phyloP scores from a whole-genome alignment of 2,797 vertebrate species.

The Sebastes trivittatus region DNA sequence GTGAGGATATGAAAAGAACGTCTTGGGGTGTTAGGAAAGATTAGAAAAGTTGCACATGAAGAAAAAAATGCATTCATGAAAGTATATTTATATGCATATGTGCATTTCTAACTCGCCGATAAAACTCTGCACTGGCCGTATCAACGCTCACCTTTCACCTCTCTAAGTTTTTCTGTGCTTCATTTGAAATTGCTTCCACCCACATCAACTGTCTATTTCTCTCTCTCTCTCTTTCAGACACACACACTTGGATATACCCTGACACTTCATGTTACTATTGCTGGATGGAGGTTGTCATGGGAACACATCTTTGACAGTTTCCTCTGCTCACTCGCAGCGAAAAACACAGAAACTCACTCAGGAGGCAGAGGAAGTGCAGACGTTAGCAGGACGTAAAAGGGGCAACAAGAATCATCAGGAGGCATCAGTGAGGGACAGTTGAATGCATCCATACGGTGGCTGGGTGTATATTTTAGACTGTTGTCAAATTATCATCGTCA shows the following conservation, averaged over 20 bases:
- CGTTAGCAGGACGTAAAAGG: background rate
- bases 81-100: background rate
- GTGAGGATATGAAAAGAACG: background rate
- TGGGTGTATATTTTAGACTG: background rate
- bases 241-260: conserved; percentile 27
- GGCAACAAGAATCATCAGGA: background rate
- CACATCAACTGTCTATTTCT: conserved; percentile 12
- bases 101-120: background rate
- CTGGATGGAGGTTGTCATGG: conserved; percentile 73
- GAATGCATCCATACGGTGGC: background rate
- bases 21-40: background rate
- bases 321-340: conserved; percentile 18
- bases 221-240: background rate
- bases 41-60: background rate
- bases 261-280: conserved; percentile 38
- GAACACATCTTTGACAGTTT: conserved; percentile 70
- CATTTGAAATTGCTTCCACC: conserved; percentile 25
- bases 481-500: background rate
- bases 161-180: conserved; percentile 5
- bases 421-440: background rate
- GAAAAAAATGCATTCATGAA: background rate
- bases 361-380: conserved; percentile 25
- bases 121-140: background rate
- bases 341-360: conserved; percentile 47
- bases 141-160: conserved; percentile 11